Base-by-base conservation (phyloP, 92 coral and sea anemone genomes). In the Porites divaricata region DNA sequence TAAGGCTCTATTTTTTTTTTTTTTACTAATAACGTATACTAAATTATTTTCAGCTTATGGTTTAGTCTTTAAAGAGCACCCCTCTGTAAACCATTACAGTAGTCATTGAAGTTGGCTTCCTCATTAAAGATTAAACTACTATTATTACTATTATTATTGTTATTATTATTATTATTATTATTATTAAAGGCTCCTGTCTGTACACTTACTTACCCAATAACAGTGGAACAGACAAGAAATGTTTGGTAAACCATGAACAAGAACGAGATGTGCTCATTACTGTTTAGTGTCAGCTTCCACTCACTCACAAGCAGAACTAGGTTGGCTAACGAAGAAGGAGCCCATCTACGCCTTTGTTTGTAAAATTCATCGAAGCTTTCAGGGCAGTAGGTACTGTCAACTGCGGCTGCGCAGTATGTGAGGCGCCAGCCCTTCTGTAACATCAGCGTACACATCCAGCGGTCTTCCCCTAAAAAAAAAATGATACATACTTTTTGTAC, bases 381-480 rank as follows among this genome's bases (percentile, higher is more conserved):
- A 7, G 93, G 93, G 69, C 93, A 90, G 81, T 81, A 90, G 52
- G 93, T 90, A 14, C 90, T 83, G 69, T 90, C 90, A 54, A 81
- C 88, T 48, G 93, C 88, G 16, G 93, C 93, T 52, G 93, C 93
- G 63, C 93, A 81, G 67, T 90, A 90, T 6, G 90, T 64, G 75
- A 90, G 24, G 9, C 86, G 85, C 93, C 93, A 90, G 13, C 93
- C 93, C 41, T 21, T 14, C 79, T 90, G 87, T 48, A 90, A 74
- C 93, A 90, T 89, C 49, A 89, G 81, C 8, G 92, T 89, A 25
- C 92, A 89, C 89, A 89, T 84, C 92, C 92, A 89, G 78, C 92
- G 81, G 81, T 89, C 92, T 48, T 89, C 92, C 52, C 92, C 92
- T 89, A 48, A 63, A 63, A 76, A 70, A 0, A 12, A 54, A 54